Evolutionary conservation across 1,140 invertebrate species (phyloP).

Genomic region (Telenomus remus): DNA sequence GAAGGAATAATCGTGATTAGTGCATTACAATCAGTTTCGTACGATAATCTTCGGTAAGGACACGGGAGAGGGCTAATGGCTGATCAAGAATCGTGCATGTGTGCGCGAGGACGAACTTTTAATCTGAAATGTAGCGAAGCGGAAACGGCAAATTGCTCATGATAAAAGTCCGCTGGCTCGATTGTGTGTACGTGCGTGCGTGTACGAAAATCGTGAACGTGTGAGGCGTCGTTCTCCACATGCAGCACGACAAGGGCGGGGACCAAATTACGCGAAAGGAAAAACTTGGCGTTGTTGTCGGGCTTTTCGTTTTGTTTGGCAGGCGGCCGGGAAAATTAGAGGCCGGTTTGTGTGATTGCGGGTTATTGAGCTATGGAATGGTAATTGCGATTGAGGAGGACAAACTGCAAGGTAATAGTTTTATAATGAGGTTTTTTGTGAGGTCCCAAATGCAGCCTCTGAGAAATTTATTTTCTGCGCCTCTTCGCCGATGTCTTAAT

Average conservation of each 20-base stretch:
- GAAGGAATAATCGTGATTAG: conserved; percentile 6
- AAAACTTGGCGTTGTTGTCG: conserved; percentile 34
- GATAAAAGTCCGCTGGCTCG: conserved; percentile 30
- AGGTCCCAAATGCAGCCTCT: not conserved
- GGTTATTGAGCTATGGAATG: conserved; percentile 48
- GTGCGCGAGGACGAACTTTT: conserved; percentile 31
- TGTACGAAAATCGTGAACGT: not conserved
- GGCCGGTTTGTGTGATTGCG: conserved; percentile 49
- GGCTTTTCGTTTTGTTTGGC: conserved; percentile 32
- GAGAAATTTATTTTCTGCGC: not conserved
- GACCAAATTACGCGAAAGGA: conserved; percentile 36
- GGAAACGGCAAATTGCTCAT: conserved; percentile 47
- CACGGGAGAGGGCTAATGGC: conserved; percentile 17
- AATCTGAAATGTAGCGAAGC: conserved; percentile 39
- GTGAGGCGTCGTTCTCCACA: conserved; percentile 7
- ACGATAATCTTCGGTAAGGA: not conserved
- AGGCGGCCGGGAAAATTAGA: conserved; percentile 43
- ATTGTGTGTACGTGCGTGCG: conserved; percentile 6
- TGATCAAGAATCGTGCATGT: conserved; percentile 22
- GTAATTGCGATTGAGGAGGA: conserved; percentile 49
- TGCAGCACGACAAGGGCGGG: conserved; percentile 19
- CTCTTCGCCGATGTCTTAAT: conserved; percentile 32
- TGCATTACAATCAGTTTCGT: conserved; percentile 4
- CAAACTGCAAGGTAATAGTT: conserved; percentile 51
- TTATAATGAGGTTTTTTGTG: conserved; percentile 52